Conservation (phyloP, 1,140 invertebrate species). For the Drosophila burlai region DNA sequence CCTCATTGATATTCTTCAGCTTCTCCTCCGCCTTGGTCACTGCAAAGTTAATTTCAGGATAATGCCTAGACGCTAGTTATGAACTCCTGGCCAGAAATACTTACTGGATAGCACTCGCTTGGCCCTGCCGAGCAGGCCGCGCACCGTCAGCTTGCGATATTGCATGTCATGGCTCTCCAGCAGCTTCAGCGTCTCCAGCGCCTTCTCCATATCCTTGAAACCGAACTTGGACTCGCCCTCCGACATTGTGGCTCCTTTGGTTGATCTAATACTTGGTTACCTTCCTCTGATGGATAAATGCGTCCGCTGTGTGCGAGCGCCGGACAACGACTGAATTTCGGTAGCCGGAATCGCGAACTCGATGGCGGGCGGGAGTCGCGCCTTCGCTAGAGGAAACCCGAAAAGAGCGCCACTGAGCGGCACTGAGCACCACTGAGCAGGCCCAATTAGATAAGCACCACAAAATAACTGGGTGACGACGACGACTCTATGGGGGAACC, state of each 20-base stretch:
- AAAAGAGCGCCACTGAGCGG: constrained; percentile 52
- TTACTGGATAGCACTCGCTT: constrained; percentile 88
- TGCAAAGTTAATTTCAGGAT: constrained; percentile 49
- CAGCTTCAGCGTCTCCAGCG: constrained; percentile 87
- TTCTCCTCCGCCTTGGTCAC: constrained; percentile 90
- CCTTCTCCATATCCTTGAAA: constrained; percentile 90
- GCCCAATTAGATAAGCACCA: constrained; percentile 68
- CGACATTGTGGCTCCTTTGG: constrained; percentile 56
- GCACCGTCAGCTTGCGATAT: constrained; percentile 88
- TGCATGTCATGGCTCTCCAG: constrained; percentile 88
- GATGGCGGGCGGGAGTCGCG: not conserved
- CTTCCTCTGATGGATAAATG: not conserved
- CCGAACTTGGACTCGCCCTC: constrained; percentile 88
- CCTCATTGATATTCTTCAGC: constrained; percentile 89
- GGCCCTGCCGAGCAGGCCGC: constrained; percentile 88
- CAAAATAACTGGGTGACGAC: constrained; percentile 67
- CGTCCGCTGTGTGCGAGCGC: constrained; percentile 36
- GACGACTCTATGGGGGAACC: constrained; percentile 58
- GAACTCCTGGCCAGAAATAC: constrained; percentile 56
- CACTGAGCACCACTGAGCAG: constrained; percentile 48
- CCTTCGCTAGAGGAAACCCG: constrained; percentile 14
- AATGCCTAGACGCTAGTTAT: too few species aligned
- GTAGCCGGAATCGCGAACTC: constrained; percentile 1
- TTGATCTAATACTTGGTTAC: constrained; percentile 31
- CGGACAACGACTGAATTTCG: constrained; percentile 53